Percentiles rank a stretch among this genome's conserved stretches.
phyloP scores from a whole-genome alignment of 2,888 invertebrate species.

The Argyra leucocephala region DNA sequence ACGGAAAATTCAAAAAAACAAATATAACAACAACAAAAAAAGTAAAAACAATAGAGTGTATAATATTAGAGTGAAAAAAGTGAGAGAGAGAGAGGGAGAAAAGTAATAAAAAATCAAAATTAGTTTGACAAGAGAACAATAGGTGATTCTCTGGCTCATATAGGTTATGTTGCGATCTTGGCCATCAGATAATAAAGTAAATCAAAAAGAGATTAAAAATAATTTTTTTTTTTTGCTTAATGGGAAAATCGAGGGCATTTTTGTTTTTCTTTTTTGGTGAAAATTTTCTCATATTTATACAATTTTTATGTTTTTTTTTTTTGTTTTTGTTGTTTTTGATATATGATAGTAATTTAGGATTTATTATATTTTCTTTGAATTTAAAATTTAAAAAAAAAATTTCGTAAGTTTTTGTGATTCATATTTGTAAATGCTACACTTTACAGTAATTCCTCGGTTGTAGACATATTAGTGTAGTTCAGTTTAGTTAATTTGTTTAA shows the following conservation, averaged over 20 bases:
- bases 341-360: not conserved
- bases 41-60: too few species aligned
- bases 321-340: not conserved
- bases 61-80: too few species aligned
- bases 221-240: too few species aligned
- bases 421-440: too few species aligned
- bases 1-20: not conserved
- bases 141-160: conserved; percentile 1
- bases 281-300: conserved; percentile 1
- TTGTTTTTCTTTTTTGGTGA: not conserved
- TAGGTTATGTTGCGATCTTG: conserved; percentile 3
- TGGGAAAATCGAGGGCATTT: not conserved
- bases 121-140: conserved; percentile 8
- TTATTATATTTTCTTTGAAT: not conserved
- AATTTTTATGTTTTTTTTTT: not conserved
- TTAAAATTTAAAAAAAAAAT: not conserved
- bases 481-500: too few species aligned
- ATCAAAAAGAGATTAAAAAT: not conserved
- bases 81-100: too few species aligned
- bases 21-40: not conserved
- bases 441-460: too few species aligned
- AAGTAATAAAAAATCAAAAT: not conserved
- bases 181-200: not conserved
- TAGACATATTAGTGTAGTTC: too few species aligned
- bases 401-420: too few species aligned